Base-by-base conservation (phyloP, 2,797 vertebrate genomes). In the Ptychadena robeensis region DNA sequence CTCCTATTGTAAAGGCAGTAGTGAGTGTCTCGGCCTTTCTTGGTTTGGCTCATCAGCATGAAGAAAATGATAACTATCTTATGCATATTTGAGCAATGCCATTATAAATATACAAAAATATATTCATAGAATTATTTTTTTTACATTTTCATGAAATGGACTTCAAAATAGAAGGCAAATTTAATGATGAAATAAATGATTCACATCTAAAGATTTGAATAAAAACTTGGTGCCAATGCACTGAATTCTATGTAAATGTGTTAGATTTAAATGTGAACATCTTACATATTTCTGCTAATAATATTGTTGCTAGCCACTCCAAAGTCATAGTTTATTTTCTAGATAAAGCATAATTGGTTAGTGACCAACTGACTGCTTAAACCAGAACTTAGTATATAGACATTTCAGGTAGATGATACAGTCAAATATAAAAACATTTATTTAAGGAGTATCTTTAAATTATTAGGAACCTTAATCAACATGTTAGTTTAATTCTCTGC, bases 11-110 rank as follows among this genome's bases (percentile, higher is more conserved):
- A 76, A 76, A 76, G 18, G 32, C 73, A 69, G 31, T 44, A 76
- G 80, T 57, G 65, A 71, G 44, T 70, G 65, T 66, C 44, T 78
- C 40, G 28, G 30, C 73, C 37, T 30, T 71, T 72, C 68, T 72
- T 66, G 69, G 68, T 64, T 28, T 76, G 68, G 44, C 27, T 70
- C 73, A 78, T 57, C 66, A 59, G 63, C 64, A 86, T 37, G 79
- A 80, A 40, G 57, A 32, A 86, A 73, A 68, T 80, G 11, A 35
- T 82, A 64, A 82, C 34, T 9, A 48, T 63, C 25, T 75, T 63
- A 69, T 61, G 71, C 73, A 76, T 57, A 69, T 57, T 53, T 81
- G 27, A 76, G 80, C 73, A 38, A 76, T 31, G 30, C 35, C 65
- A 61, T 82, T 61, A 37, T 53, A 69, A 74, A 82, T 74, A 82